phyloP scores from a whole-genome alignment of 2,113 vertebrate species.

The Rhadina sibilatrix region DNA sequence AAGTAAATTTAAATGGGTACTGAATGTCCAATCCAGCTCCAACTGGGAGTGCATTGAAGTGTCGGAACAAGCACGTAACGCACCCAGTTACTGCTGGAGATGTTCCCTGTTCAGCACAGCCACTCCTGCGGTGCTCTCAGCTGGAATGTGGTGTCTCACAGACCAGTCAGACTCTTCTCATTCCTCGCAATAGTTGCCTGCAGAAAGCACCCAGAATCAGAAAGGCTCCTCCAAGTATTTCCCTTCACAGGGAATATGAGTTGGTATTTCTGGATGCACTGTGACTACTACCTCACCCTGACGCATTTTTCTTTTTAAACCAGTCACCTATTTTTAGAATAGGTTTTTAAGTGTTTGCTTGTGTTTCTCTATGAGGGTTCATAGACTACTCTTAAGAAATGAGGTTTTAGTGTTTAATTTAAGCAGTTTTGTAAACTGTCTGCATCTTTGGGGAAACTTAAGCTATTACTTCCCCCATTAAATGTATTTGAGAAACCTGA shows the following conservation, averaged over 20 bases:
- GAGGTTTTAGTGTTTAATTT: neutral
- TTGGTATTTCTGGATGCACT: slow-evolving; percentile 33
- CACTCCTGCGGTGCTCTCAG: neutral
- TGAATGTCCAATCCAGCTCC: neutral
- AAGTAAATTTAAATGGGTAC: neutral
- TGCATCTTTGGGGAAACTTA: neutral
- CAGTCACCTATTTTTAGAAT: slow-evolving; percentile 24
- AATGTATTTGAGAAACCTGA: neutral
- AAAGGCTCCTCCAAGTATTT: neutral
- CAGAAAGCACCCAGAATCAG: neutral
- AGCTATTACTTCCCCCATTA: neutral
- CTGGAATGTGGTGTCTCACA: fast-evolving
- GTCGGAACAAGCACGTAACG: fast-evolving
- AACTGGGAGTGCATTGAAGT: neutral
- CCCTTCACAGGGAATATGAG: neutral
- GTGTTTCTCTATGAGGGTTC: slow-evolving; percentile 1
- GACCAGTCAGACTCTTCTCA: fast-evolving
- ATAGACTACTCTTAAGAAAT: neutral
- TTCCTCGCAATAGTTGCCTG: neutral
- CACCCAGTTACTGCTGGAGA: fast-evolving
- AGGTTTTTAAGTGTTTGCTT: neutral
- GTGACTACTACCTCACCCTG: slow-evolving; percentile 55
- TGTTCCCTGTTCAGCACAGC: neutral
- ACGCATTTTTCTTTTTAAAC: slow-evolving; percentile 21
- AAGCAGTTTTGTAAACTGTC: slow-evolving; percentile 17